Conservation (phyloP, 2,888 invertebrate species). For the Drosophila paramelanica region DNA sequence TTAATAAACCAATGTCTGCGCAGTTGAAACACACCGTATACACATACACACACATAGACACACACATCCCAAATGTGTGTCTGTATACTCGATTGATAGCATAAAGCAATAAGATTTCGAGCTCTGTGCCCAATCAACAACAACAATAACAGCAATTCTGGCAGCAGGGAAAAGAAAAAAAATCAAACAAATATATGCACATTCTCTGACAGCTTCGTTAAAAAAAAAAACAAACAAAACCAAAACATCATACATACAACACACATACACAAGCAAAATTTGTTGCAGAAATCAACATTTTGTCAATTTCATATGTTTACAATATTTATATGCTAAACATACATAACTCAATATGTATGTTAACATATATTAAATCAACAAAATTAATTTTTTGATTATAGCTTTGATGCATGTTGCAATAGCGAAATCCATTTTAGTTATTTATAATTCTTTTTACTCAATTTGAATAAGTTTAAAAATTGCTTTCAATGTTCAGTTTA, state of each 20-base stretch:
- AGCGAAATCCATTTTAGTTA: conserved; percentile 22
- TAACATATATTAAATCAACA: conserved; percentile 11
- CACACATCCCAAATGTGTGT: conserved; percentile 9
- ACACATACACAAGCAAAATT: conserved; percentile 18
- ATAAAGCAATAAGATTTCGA: conserved; percentile 55
- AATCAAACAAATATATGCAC: conserved; percentile 42
- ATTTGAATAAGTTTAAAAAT: conserved; percentile 15
- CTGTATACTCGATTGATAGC: conserved; percentile 49
- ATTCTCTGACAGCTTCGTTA: conserved; percentile 54
- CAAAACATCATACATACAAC: conserved; percentile 33
- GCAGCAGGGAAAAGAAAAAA: conserved; percentile 20
- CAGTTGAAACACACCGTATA: conserved; percentile 1
- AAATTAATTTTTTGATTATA: conserved; percentile 16
- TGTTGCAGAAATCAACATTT: conserved; percentile 41
- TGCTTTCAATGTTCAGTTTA: conserved; percentile 21
- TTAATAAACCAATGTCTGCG: conserved; percentile 63
- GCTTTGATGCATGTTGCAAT: conserved; percentile 39
- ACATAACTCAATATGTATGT: conserved; percentile 19
- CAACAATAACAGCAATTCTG: conserved; percentile 23
- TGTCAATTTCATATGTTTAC: conserved; percentile 40
- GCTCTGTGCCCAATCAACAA: conserved; percentile 55
- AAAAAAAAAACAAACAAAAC: conserved; percentile 40
- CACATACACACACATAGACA: conserved; percentile 14
- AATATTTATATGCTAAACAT: conserved; percentile 48
- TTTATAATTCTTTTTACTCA: conserved; percentile 38